phyloP scores from a whole-genome alignment of 2,888 invertebrate genomes.

The Pelosia muscerda region DNA sequence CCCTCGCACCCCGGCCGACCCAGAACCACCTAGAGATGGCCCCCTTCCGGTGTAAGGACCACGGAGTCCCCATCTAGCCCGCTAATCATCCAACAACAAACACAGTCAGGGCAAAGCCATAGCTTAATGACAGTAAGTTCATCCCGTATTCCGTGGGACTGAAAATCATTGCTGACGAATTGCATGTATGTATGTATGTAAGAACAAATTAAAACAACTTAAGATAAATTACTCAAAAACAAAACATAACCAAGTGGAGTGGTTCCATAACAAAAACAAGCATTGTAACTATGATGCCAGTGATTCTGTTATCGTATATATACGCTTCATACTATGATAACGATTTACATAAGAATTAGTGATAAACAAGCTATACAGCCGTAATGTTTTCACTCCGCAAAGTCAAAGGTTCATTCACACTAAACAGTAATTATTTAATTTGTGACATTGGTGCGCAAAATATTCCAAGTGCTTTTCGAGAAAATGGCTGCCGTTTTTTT shows the following conservation, averaged over 20 bases:
- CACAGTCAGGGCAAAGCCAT: no score
- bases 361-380: constrained; percentile 47
- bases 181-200: no score
- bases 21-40: no score
- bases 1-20: no score
- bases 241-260: neutral
- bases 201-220: no score
- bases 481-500: constrained; percentile 9
- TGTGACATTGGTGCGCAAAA: constrained; percentile 49
- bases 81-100: no score
- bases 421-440: constrained; percentile 48
- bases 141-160: no score
- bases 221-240: neutral
- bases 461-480: constrained; percentile 22
- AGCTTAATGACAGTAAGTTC: no score
- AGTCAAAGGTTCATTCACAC: constrained; percentile 62
- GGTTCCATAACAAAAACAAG: neutral
- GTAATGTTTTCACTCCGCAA: constrained; percentile 55
- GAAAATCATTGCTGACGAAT: no score
- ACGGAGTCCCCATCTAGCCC: no score
- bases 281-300: constrained; percentile 13
- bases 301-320: constrained; percentile 38
- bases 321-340: constrained; percentile 42
- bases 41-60: no score
- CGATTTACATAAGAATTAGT: constrained; percentile 63